Percentiles rank a stretch among this genome's conserved stretches.
Evolutionary conservation across 2,797 vertebrate genomes (phyloP).

Genomic region (Linurgus olivaceus): DNA sequence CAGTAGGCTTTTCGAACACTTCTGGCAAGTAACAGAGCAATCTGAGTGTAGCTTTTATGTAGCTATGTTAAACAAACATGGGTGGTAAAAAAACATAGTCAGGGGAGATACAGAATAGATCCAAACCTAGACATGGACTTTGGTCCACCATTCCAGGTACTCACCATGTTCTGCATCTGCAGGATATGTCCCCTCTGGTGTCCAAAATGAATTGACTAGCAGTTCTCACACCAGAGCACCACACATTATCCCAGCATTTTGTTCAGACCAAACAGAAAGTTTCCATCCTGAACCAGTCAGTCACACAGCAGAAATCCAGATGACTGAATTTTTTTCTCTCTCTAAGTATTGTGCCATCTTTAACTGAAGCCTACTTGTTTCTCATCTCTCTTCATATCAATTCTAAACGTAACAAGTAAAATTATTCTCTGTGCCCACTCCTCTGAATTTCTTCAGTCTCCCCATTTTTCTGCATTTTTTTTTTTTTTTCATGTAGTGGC

Average conservation of each 20-base stretch:
- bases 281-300: neutral
- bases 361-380: neutral
- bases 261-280: neutral
- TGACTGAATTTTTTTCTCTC: neutral
- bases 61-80: neutral
- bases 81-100: neutral
- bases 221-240: neutral
- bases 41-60: neutral
- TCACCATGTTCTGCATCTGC: neutral
- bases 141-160: neutral
- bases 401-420: conserved; percentile 1
- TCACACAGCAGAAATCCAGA: neutral
- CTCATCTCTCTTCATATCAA: neutral
- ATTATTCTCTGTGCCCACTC: neutral
- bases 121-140: neutral
- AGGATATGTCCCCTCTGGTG: neutral
- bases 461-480: neutral
- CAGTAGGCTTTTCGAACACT: neutral
- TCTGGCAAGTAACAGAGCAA: neutral
- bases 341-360: neutral
- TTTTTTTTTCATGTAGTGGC: neutral
- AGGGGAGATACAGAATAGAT: neutral
- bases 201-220: neutral
- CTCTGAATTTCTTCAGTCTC: neutral
- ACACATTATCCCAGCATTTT: neutral